Conservation (phyloP, 2,797 vertebrate species). For the Neopelma chrysocephalum region DNA sequence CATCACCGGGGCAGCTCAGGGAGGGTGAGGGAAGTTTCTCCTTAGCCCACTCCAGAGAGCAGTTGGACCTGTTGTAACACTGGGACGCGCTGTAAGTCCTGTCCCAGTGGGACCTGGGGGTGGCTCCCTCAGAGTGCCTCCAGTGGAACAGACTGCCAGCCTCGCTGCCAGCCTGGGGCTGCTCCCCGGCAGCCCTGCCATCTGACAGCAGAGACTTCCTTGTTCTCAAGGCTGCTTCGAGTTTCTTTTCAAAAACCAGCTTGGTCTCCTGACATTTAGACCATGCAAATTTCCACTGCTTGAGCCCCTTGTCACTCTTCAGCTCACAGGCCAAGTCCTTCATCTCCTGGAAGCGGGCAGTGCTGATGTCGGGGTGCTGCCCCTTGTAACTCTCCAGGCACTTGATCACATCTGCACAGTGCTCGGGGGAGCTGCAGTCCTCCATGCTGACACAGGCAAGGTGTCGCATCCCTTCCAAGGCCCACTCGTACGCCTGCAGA, state of each 20-base stretch:
- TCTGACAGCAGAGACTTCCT: constrained; percentile 26
- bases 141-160: background rate
- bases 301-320: constrained; percentile 83
- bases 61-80: constrained; percentile 63
- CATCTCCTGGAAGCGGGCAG: constrained; percentile 87
- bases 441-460: constrained; percentile 87
- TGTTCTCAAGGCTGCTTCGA: constrained; percentile 80
- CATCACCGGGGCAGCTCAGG: background rate
- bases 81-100: constrained; percentile 51
- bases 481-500: constrained; percentile 85
- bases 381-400: constrained; percentile 83
- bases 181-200: background rate
- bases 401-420: constrained; percentile 77
- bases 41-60: constrained; percentile 61
- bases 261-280: constrained; percentile 90
- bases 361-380: constrained; percentile 82
- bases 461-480: constrained; percentile 86
- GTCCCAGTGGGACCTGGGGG: constrained; percentile 44
- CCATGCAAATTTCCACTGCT: constrained; percentile 90
- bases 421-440: constrained; percentile 77
- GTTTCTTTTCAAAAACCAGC: constrained; percentile 87
- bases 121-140: constrained; percentile 59
- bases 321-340: constrained; percentile 84
- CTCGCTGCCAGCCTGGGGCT: background rate
- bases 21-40: constrained; percentile 55